Conservation (phyloP, 2,888 invertebrate genomes). For the Desoria tigrina region DNA sequence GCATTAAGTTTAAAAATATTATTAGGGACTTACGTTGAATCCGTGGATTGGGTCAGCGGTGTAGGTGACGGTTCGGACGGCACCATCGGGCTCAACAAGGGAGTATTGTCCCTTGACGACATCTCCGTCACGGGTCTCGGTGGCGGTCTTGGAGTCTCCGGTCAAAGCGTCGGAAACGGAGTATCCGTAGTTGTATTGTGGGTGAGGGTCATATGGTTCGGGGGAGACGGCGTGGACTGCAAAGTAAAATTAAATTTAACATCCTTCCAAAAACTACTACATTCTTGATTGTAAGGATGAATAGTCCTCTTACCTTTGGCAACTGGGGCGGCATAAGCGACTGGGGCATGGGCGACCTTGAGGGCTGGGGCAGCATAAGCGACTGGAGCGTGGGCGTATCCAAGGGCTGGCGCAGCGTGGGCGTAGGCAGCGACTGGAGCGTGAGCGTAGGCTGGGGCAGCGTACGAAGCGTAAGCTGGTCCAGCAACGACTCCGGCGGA, state of each 20-base stretch:
- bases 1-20: slow-evolving; percentile 5
- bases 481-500: slow-evolving; percentile 8
- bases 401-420: not conserved
- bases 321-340: not conserved
- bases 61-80: slow-evolving; percentile 42
- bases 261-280: too few species aligned
- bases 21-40: too few species aligned
- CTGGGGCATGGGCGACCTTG: slow-evolving; percentile 8
- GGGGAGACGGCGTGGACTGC: not conserved
- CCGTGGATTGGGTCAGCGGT: slow-evolving; percentile 36
- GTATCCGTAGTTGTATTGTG: slow-evolving; percentile 49
- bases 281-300: too few species aligned
- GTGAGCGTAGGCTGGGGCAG: slow-evolving; percentile 21
- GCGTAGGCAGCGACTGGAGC: slow-evolving; percentile 2
- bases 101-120: slow-evolving; percentile 46
- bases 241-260: too few species aligned
- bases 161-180: slow-evolving; percentile 41
- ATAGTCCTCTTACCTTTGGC: not conserved
- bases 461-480: slow-evolving; percentile 20
- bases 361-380: slow-evolving; percentile 19
- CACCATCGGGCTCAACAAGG: slow-evolving; percentile 40
- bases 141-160: slow-evolving; percentile 43
- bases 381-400: slow-evolving; percentile 1
- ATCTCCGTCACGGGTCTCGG: slow-evolving; percentile 44
- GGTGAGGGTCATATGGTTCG: slow-evolving; percentile 37